phyloP scores from a whole-genome alignment of 1,140 invertebrate species.

The Galleria mellonella region DNA sequence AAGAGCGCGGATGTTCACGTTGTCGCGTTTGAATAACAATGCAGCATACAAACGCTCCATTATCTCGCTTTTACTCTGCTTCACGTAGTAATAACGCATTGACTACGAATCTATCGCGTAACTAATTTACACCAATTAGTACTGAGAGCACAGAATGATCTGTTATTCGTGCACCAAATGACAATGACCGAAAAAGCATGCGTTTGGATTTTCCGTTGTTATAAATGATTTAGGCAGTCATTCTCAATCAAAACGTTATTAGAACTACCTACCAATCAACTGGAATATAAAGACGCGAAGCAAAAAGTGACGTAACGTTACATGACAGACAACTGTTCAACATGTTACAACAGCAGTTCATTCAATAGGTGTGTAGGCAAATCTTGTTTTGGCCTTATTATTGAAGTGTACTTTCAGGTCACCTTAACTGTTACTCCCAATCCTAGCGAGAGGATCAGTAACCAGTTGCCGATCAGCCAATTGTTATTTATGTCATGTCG shows the following conservation, averaged over 20 bases:
- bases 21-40: constrained; percentile 40
- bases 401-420: background rate
- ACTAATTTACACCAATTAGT: background rate
- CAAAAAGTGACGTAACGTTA: no score
- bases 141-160: no score
- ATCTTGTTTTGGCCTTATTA: background rate
- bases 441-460: constrained; percentile 11
- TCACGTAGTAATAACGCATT: background rate
- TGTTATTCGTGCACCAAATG: no score
- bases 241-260: no score
- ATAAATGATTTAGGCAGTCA: no score
- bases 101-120: background rate
- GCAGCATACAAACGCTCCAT: constrained; percentile 15
- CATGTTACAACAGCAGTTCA: no score
- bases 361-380: background rate
- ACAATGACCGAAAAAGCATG: no score
- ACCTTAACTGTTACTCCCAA: constrained; percentile 6
- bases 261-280: no score
- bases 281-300: no score
- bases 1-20: constrained; percentile 30
- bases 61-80: constrained; percentile 17
- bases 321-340: no score
- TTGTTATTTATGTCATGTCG: constrained; percentile 67
- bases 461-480: constrained; percentile 29
- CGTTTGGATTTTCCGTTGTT: no score